Percentiles rank a stretch among this genome's conserved stretches.
Conservation (phyloP, 2,797 vertebrate species). For the Hafferia zeledoni region DNA sequence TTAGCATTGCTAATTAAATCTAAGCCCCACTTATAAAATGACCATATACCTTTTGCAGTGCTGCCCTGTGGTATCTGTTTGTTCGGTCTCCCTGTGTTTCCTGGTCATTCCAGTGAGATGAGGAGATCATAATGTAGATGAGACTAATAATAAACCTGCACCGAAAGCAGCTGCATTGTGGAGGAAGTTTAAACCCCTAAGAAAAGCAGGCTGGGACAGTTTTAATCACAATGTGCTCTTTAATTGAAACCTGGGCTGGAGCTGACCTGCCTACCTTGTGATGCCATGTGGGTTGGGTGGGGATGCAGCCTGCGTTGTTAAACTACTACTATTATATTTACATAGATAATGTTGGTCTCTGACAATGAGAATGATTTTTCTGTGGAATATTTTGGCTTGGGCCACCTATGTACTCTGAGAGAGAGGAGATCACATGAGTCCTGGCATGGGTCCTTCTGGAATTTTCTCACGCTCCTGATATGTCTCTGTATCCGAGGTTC, state of each 20-base stretch:
- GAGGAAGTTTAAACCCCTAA: neutral
- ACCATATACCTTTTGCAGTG: neutral
- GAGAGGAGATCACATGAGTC: neutral
- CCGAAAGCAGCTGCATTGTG: neutral
- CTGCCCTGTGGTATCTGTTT: neutral
- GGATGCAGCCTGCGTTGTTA: neutral
- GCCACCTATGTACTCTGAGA: neutral
- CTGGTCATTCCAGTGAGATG: neutral
- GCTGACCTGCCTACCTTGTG: neutral
- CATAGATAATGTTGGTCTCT: neutral
- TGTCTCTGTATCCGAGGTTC: neutral
- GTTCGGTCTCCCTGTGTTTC: neutral
- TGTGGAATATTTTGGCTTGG: neutral
- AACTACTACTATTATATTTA: neutral
- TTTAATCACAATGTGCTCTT: neutral
- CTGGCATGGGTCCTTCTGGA: neutral
- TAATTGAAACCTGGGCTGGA: neutral
- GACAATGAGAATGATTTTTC: neutral
- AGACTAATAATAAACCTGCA: conserved; percentile 3
- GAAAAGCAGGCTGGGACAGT: neutral
- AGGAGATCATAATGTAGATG: neutral
- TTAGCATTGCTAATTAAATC: neutral
- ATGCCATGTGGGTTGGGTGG: neutral
- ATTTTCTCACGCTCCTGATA: neutral
- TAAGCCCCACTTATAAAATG: neutral